A percentile compares a stretch with the other conserved stretches of the same genome.
These are phyloP conservation scores for Gnathonemus echidnorhynchus DNA, from an alignment of 2,113 vertebrate species.

Conservation along the genomic window DNA sequence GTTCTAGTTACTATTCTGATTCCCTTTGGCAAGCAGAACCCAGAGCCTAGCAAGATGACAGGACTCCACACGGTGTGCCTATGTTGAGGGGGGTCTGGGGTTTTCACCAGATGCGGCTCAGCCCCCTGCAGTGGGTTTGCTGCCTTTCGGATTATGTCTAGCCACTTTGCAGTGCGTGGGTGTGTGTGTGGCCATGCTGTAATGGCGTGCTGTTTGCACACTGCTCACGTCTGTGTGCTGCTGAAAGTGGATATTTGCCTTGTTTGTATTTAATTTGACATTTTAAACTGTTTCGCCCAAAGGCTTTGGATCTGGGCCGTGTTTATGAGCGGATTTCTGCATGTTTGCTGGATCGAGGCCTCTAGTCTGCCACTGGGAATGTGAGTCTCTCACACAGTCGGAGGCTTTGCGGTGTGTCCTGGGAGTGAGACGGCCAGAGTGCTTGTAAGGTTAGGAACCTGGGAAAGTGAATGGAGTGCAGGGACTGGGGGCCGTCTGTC, in stretches of 20 bases:
- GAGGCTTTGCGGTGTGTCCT: background rate
- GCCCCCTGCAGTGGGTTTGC: background rate
- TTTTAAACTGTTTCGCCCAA: constrained; percentile 5
- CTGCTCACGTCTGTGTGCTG: background rate
- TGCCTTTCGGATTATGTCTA: background rate
- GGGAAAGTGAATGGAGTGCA: background rate
- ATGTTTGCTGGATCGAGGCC: background rate
- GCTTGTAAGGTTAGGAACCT: background rate
- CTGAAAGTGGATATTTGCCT: constrained; percentile 4
- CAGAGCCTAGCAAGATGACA: background rate
- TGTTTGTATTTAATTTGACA: constrained; percentile 9
- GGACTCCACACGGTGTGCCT: background rate
- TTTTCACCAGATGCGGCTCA: background rate
- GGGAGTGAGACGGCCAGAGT: background rate
- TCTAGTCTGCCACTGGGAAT: background rate
- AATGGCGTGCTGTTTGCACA: background rate
- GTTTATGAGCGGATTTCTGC: background rate
- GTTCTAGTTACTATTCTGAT: background rate
- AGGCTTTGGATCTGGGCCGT: constrained; percentile 13
- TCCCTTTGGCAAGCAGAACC: background rate
- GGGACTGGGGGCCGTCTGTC: background rate
- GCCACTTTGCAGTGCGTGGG: background rate
- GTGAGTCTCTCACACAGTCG: background rate
- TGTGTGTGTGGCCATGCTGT: background rate
- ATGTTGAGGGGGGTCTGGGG: background rate